Conservation (phyloP, 1,140 invertebrate genomes). For the Nilaparvata lugens region DNA sequence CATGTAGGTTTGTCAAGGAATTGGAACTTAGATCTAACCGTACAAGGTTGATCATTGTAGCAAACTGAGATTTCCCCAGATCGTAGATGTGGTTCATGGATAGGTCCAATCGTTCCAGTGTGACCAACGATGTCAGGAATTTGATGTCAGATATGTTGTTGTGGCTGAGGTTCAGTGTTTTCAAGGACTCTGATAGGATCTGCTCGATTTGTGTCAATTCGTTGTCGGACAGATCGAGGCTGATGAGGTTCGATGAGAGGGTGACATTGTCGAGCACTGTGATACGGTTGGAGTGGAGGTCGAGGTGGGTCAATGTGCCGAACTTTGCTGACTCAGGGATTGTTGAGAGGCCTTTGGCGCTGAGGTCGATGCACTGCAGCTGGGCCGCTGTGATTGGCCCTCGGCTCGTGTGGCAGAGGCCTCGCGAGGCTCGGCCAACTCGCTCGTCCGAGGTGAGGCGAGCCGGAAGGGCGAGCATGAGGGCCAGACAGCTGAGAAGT, state of each 20-base stretch:
- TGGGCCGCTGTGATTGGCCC: too few species aligned
- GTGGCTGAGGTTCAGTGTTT: slow-evolving; percentile 1
- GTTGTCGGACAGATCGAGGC: slow-evolving; percentile 3
- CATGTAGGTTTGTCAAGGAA: slow-evolving; percentile 46
- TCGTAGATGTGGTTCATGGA: slow-evolving; percentile 39
- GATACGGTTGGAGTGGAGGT: neutral
- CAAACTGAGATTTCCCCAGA: slow-evolving; percentile 41
- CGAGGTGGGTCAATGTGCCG: neutral
- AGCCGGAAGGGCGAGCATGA: too few species aligned
- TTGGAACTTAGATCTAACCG: slow-evolving; percentile 54
- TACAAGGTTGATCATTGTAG: slow-evolving; percentile 35
- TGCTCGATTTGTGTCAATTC: neutral
- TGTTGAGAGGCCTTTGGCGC: too few species aligned
- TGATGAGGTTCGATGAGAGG: neutral
- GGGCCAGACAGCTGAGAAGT: too few species aligned
- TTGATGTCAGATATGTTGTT: slow-evolving; percentile 1
- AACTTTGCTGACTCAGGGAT: too few species aligned
- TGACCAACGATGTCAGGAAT: neutral
- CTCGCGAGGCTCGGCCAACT: too few species aligned
- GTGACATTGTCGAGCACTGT: neutral
- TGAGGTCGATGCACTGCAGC: too few species aligned
- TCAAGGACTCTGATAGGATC: slow-evolving; percentile 2
- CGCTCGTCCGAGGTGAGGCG: too few species aligned
- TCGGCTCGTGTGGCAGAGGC: too few species aligned
- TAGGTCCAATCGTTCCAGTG: slow-evolving; percentile 32